Evolutionary conservation across 2,113 vertebrate genomes (phyloP).

Genomic region (Stegostoma tigrinum): DNA sequence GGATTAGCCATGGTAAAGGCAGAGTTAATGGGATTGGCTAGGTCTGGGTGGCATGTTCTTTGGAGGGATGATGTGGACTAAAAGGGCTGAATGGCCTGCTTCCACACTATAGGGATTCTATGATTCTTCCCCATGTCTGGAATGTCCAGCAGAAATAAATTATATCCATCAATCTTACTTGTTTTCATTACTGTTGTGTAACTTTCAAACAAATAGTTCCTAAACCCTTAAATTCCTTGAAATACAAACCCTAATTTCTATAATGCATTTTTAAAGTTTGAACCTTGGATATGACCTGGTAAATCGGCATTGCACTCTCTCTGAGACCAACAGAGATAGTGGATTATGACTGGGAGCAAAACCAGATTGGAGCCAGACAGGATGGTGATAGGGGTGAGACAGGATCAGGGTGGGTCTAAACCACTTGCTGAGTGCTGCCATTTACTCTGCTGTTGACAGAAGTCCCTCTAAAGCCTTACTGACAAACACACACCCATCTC

Average conservation of each 20-base stretch:
- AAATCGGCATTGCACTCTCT: background rate
- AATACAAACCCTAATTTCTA: background rate
- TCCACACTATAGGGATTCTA: no score
- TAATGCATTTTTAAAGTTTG: background rate
- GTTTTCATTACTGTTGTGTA: background rate
- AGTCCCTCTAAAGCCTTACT: background rate
- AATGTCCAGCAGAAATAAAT: background rate
- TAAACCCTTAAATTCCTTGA: background rate
- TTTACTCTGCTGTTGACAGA: background rate
- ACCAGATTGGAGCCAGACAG: background rate
- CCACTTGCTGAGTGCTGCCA: background rate
- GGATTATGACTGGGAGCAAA: background rate
- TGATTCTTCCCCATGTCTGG: no score
- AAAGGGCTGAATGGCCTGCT: no score
- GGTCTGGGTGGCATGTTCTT: no score
- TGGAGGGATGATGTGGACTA: no score
- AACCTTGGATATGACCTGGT: background rate
- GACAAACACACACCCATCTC: background rate
- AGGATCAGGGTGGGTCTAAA: background rate
- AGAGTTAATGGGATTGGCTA: no score
- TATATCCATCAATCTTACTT: background rate
- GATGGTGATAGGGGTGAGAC: background rate
- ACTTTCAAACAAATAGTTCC: background rate
- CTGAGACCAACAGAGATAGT: background rate
- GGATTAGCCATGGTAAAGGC: no score